Base-by-base conservation (phyloP, 2,797 vertebrate genomes). In the Echiichthys vipera region DNA sequence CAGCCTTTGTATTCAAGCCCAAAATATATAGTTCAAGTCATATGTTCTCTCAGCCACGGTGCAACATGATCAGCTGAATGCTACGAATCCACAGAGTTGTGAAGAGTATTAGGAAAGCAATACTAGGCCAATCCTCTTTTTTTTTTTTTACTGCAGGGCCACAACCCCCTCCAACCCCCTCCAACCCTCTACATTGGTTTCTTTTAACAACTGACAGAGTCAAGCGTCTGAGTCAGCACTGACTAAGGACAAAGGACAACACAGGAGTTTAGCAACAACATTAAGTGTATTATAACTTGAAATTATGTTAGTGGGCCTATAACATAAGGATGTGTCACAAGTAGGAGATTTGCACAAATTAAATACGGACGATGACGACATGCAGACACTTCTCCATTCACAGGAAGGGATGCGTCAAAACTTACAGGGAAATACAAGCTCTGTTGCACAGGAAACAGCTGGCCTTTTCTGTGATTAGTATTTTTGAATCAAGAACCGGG, bases 381-480 rank as follows among this genome's bases (percentile, higher is more conserved):
- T 7, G 27, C 5, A 34, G 20, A 66, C 1, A 72, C 70, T 75
- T 83, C 71, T 64, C 25, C 43, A 65, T 70, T 84, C 46, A 42
- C 27, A 70, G 50, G n/a, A 85, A 51, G 5, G 18, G 17, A 51
- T 0, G 3, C 0, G 8, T 29, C 27, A 34, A 54, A 56, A 18
- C 3, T 22, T 45, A 13, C 25, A 42, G 53, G 22, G 34, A 51
- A 76, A 70, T 14, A 56, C 22, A 32, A 27, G n/a, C 12, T 49
- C 17, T 24, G 30, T 14, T 34, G 0, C 18, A 65, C 74, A 75
- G 68, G 5, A 86, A 84, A 45, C 65, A 82, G 39, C 65, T 58
- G 70, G 54, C n/a, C 30, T 55, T n/a, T n/a, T n/a, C n/a, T n/a
- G n/a, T n/a, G n/a, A n/a, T n/a, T n/a, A n/a, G n/a, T n/a, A n/a